Conservation (phyloP, 2,888 invertebrate genomes). For the Tinea pellionella region DNA sequence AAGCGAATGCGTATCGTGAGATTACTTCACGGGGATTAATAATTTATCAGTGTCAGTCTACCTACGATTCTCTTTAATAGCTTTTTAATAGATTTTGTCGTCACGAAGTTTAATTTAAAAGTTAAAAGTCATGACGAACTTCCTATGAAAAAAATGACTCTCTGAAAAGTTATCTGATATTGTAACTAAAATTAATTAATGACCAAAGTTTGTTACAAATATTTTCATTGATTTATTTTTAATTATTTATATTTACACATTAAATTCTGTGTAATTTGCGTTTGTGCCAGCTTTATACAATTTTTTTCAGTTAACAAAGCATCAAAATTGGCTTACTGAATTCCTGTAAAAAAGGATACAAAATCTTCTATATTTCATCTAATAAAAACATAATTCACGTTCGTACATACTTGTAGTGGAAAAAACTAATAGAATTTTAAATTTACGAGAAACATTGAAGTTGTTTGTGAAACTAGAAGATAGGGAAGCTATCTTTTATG, state of each 20-base stretch:
- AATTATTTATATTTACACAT: not conserved
- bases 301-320: not conserved
- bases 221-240: not conserved
- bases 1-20: too few species aligned
- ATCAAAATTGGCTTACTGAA: not conserved
- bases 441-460: not conserved
- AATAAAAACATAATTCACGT: slow-evolving; percentile 3
- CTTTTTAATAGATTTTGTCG: too few species aligned
- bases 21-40: too few species aligned
- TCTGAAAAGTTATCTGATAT: not conserved
- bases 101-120: not conserved
- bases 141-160: not conserved
- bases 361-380: not conserved
- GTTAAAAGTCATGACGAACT: not conserved
- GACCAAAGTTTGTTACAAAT: not conserved
- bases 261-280: not conserved
- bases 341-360: not conserved
- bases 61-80: too few species aligned
- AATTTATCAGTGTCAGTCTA: too few species aligned
- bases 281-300: not conserved
- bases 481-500: not conserved
- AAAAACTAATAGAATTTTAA: not conserved
- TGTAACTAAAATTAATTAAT: not conserved
- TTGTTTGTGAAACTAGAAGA: not conserved
- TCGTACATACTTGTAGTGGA: not conserved